These are phyloP conservation scores for Todus mexicanus DNA, from an alignment of 2,797 vertebrate genomes.

Conservation along the genomic window DNA sequence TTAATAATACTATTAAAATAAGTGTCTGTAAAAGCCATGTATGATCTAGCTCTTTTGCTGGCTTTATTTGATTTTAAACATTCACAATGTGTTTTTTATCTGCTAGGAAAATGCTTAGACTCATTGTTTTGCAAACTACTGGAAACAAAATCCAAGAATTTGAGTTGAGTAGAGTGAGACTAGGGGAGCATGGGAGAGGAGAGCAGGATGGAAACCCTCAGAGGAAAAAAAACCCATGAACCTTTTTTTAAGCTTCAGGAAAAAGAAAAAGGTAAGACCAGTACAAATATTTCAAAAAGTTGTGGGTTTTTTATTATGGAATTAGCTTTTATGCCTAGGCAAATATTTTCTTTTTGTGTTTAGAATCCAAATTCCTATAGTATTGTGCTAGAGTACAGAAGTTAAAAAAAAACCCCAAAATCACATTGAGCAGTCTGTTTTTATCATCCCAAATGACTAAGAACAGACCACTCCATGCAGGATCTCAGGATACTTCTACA, in stretches of 20 bases:
- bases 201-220: neutral
- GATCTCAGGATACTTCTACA: neutral
- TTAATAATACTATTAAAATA: neutral
- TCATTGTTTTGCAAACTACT: neutral
- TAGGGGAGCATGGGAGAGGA: neutral
- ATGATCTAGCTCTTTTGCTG: neutral
- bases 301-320: conserved; percentile 9
- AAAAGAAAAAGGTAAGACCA: neutral
- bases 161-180: too few relatives aligned
- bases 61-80: neutral
- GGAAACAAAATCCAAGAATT: neutral
- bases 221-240: accelerated
- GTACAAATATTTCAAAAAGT: neutral
- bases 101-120: neutral
- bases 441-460: neutral
- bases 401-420: neutral
- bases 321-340: neutral
- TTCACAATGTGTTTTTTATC: neutral
- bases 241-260: neutral
- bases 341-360: neutral
- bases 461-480: neutral
- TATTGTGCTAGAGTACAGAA: neutral
- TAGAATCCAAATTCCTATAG: neutral
- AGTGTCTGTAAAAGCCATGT: neutral
- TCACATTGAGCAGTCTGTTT: neutral